Conservation (phyloP, 2,888 invertebrate genomes). For the Brassicogethes aeneus region DNA sequence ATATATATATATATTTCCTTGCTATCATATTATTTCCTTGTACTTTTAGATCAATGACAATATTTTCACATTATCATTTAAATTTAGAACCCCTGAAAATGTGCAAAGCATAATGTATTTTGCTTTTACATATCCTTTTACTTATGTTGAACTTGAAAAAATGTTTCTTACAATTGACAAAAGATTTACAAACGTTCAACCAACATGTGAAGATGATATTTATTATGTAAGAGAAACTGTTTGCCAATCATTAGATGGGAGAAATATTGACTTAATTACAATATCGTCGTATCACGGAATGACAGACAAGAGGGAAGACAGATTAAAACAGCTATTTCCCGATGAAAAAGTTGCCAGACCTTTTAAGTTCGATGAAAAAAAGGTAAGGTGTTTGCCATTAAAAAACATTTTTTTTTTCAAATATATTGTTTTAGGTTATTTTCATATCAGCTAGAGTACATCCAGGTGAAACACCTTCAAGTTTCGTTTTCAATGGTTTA, state of each 20-base stretch:
- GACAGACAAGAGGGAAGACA: conserved; percentile 59
- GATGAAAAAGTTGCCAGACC: conserved; percentile 58
- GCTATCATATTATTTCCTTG: no score
- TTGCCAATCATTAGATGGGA: conserved; percentile 66
- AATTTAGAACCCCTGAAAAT: conserved; percentile 62
- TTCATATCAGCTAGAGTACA: conserved; percentile 85
- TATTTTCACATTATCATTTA: conserved; percentile 67
- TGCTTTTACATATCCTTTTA: conserved; percentile 87
- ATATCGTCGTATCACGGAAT: conserved; percentile 75
- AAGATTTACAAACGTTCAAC: conserved; percentile 44
- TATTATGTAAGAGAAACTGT: conserved; percentile 80
- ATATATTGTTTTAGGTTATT: conserved; percentile 50
- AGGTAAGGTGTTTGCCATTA: conserved; percentile 45
- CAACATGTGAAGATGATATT: conserved; percentile 52
- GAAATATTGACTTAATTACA: conserved; percentile 74
- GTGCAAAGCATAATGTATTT: conserved; percentile 67
- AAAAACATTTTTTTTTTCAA: conserved; percentile 2
- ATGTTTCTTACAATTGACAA: conserved; percentile 60
- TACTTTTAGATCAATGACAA: conserved; percentile 58
- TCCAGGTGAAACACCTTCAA: conserved; percentile 87
- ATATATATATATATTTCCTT: no score
- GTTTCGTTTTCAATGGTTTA: conserved; percentile 84
- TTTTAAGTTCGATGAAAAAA: conserved; percentile 66
- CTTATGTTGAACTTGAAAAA: conserved; percentile 72
- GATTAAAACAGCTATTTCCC: conserved; percentile 65